phyloP scores from a whole-genome alignment of 2,797 vertebrate species.

The Falco peregrinus region DNA sequence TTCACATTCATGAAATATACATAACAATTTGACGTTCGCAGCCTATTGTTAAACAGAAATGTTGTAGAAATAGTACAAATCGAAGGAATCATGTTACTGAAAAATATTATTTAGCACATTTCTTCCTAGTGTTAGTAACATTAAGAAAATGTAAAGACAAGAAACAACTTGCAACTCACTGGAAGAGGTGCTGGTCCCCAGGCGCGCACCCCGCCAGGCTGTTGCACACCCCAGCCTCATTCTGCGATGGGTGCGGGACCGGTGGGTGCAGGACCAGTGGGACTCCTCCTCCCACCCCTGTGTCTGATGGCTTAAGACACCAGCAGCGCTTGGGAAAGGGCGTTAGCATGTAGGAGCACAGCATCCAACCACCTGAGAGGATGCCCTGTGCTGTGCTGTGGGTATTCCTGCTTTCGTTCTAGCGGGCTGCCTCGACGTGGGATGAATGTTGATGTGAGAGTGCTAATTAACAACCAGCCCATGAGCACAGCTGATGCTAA shows the following conservation, averaged over 20 bases:
- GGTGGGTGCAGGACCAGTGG: not conserved
- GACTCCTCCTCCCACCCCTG: not conserved
- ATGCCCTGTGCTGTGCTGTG: not conserved
- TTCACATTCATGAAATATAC: rapidly evolving
- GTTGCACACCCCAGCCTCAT: not conserved
- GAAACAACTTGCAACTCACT: not conserved
- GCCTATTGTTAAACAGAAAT: not conserved
- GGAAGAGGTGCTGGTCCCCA: not conserved
- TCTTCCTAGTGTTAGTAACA: rapidly evolving
- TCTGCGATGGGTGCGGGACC: not conserved
- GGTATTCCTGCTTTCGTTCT: not conserved
- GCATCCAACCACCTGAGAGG: not conserved
- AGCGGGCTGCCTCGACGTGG: not conserved
- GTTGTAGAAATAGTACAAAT: rapidly evolving
- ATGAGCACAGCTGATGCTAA: not conserved
- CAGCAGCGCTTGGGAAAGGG: not conserved
- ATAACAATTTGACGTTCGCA: not conserved
- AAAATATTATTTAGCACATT: not conserved
- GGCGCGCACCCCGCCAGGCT: not conserved
- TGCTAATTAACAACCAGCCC: not conserved
- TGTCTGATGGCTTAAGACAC: not conserved
- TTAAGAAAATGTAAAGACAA: not conserved
- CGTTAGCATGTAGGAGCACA: not conserved
- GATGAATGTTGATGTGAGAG: constrained; percentile 10
- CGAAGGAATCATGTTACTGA: not conserved